Evolutionary conservation across 2,797 vertebrate species (phyloP).

Genomic region (Paguma larvata): DNA sequence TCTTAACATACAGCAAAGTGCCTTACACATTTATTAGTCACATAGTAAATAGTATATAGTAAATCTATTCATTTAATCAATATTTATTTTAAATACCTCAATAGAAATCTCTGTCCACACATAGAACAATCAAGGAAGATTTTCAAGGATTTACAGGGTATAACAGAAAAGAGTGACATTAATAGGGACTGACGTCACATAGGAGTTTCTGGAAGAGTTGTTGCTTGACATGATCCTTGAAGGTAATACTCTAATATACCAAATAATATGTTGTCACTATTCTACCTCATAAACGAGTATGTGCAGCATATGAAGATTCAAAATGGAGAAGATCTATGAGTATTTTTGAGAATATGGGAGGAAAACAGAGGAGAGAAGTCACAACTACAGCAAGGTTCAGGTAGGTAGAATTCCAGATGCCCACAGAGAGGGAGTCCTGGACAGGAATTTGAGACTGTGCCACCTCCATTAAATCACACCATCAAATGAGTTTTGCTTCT

Average conservation of each 20-base stretch:
- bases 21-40: not conserved
- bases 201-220: not conserved
- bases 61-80: slow-evolving; percentile 36
- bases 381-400: not conserved
- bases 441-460: not conserved
- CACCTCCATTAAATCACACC: not conserved
- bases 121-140: not conserved
- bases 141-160: not conserved
- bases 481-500: not conserved
- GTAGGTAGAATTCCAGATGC: not conserved
- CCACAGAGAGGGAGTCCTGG: not conserved
- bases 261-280: not conserved
- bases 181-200: not conserved
- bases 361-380: not conserved
- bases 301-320: not conserved
- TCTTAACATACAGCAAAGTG: not conserved
- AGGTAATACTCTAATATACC: not conserved
- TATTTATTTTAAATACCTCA: slow-evolving; percentile 17
- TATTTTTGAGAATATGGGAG: not conserved
- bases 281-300: not conserved
- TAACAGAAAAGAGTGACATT: not conserved
- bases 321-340: not conserved
- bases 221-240: not conserved
- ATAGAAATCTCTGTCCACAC: not conserved
- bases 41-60: not conserved